Conservation (phyloP, 2,113 vertebrate species). For the Condylura cristata region DNA sequence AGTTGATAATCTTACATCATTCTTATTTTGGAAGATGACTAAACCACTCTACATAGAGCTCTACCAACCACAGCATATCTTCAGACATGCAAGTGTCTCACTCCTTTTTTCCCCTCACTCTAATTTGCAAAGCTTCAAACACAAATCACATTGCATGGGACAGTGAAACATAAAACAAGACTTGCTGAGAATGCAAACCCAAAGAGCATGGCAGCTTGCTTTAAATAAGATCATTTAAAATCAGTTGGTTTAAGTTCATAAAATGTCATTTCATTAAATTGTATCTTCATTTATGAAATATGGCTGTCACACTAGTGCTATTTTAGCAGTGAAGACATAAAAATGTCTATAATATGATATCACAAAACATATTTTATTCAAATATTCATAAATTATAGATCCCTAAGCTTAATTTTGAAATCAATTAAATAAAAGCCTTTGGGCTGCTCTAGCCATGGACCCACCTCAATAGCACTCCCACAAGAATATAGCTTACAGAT, state of each 20-base stretch:
- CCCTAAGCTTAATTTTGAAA: neutral
- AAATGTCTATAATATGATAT: neutral
- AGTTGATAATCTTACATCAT: neutral
- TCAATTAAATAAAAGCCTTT: neutral
- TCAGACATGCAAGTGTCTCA: neutral
- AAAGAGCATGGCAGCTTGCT: neutral
- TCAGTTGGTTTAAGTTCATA: constrained; percentile 26
- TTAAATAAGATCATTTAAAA: constrained; percentile 30
- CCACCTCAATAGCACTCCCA: neutral
- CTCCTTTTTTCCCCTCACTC: neutral
- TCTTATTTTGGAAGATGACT: neutral
- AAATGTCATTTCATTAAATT: constrained; percentile 44
- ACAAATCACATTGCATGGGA: neutral
- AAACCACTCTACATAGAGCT: neutral
- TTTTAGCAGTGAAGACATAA: neutral
- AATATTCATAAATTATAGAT: constrained; percentile 11
- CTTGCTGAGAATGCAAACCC: neutral
- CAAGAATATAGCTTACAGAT: neutral
- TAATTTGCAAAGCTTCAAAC: neutral
- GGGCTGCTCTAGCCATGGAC: neutral
- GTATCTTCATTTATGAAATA: constrained; percentile 17
- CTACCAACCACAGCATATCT: neutral
- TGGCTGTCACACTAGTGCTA: neutral
- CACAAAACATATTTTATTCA: neutral
- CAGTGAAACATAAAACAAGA: neutral